Evolutionary conservation across 2,888 invertebrate genomes (phyloP).

Genomic region (Gymnoscelis rufifasciata): DNA sequence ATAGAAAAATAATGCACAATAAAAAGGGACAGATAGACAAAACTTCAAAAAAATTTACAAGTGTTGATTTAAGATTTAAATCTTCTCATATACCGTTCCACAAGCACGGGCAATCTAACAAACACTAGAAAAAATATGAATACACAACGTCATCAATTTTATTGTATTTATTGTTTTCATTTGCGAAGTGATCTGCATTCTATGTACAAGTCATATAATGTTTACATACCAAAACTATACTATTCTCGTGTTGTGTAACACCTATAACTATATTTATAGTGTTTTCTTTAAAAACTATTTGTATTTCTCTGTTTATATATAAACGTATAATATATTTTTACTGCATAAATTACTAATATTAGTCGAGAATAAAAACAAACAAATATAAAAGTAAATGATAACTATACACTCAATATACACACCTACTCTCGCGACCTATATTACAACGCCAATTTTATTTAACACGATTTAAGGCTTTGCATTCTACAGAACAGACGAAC

Average conservation of each 20-base stretch:
- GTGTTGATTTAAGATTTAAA: constrained; percentile 28
- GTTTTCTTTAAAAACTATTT: constrained; percentile 68
- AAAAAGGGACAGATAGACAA: constrained; percentile 53
- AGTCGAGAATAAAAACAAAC: constrained; percentile 64
- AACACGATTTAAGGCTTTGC: constrained; percentile 70
- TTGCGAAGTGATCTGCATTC: constrained; percentile 62
- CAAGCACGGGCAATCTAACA: constrained; percentile 15
- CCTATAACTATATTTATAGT: constrained; percentile 76
- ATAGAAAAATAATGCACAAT: constrained; percentile 75
- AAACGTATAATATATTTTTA: constrained; percentile 69
- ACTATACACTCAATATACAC: constrained; percentile 78
- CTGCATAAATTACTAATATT: constrained; percentile 78
- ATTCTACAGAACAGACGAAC: constrained; percentile 37
- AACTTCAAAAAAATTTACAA: constrained; percentile 53
- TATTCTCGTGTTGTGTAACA: constrained; percentile 71
- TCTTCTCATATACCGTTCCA: constrained; percentile 3
- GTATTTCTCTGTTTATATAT: constrained; percentile 71
- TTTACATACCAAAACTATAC: constrained; percentile 77
- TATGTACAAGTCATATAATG: constrained; percentile 74
- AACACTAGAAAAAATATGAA: constrained; percentile 26
- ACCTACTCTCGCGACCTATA: constrained; percentile 64
- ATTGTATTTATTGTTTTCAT: constrained; percentile 74
- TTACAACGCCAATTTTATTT: constrained; percentile 59
- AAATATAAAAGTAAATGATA: constrained; percentile 59
- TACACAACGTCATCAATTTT: constrained; percentile 37